Evolutionary conservation across 2,888 invertebrate species (phyloP), one percentile per base, ranked within the genome.

Genomic region (Chalcis sispes): DNA sequence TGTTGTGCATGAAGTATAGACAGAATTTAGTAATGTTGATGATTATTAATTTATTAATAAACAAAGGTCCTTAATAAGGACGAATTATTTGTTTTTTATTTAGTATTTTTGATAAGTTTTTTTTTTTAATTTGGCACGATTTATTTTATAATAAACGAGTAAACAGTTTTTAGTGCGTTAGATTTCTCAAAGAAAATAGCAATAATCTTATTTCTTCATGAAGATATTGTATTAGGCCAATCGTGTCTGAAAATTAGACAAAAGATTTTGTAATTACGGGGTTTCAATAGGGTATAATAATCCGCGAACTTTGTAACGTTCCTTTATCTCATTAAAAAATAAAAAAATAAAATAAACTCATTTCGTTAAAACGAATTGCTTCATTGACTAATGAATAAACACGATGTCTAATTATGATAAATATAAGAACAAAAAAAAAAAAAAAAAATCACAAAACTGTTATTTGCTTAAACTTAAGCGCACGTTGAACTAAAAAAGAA

Each of bases 141-240:
- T 36, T 20, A 7, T 5, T 29, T 36, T 20, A 7, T 5, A 8
- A 42, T 27, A 32, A 15, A 32, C 10, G 20, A 29, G 36, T 7
- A 10, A 4, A 36, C 27, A 10, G 36, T 50, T 65, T 36, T 23
- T 20, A 42, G 7, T 36, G 27, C 5, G 15, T 36, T 46, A 23
- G 10, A n/a, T 48, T 69, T 66, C 48, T 10, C 20, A 10, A 62
- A 42, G 10, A n/a, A 18, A 52, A 71, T 72, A 72, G 62, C 62
- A 72, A 72, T 72, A 72, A 70, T 70, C 70, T 61, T 58, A 27
- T 59, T 70, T 70, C 50, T 25, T 50, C 18, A 5, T 25, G 23
- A 36, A 7, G 4, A 36, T 36, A n/a, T 36, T 7, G 36, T 36
- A 36, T 7, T 10, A 36, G 10, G 10, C 10, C 36, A n/a, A 10